A percentile compares a stretch with the other conserved stretches of the same genome.
Evolutionary conservation across 2,113 vertebrate genomes (phyloP).

Genomic region (Canis aureus): DNA sequence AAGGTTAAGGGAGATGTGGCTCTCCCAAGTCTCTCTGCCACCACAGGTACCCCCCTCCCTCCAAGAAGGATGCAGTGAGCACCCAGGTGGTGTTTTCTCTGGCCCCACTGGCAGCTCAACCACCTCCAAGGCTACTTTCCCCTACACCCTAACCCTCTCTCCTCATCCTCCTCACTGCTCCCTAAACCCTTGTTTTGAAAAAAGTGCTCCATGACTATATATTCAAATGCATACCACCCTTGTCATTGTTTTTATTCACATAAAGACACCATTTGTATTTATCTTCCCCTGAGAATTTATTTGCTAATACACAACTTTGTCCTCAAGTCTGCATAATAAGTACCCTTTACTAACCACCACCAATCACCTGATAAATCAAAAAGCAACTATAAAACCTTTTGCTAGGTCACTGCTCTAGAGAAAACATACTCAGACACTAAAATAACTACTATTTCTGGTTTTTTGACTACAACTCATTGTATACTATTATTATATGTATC

Average conservation of each 20-base stretch:
- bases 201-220: conserved; percentile 12
- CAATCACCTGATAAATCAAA: not conserved
- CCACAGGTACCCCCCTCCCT: not conserved
- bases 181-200: not conserved
- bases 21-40: not conserved
- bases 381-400: not conserved
- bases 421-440: conserved; percentile 19
- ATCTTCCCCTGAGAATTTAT: not conserved
- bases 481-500: not conserved
- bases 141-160: not conserved
- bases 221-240: conserved; percentile 1
- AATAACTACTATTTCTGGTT: not conserved
- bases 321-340: not conserved
- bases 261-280: not conserved
- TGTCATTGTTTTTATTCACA: conserved; percentile 21
- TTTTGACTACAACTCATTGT: not conserved
- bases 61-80: not conserved
- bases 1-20: not conserved
- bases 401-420: not conserved
- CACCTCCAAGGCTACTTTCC: not conserved
- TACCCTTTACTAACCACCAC: conserved; percentile 22
- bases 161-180: not conserved
- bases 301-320: not conserved
- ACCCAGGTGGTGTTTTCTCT: not conserved
- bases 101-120: not conserved